Percentiles rank a stretch among this genome's conserved stretches.
phyloP scores from a whole-genome alignment of 2,113 vertebrate species.

The Excalfactoria chinensis region DNA sequence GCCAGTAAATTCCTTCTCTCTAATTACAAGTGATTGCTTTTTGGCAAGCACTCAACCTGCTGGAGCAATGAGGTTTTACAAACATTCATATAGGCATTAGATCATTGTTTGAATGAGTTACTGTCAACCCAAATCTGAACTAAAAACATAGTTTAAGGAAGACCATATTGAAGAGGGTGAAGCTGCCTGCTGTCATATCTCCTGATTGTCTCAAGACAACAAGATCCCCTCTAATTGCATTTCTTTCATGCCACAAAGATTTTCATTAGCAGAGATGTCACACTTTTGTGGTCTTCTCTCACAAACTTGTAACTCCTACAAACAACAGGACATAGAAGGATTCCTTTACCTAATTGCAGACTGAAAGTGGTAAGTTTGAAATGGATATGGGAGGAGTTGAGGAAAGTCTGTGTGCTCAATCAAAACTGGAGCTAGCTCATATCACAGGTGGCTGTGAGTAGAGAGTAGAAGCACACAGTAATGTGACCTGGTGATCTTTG shows the following conservation, averaged over 20 bases:
- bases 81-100: constrained; percentile 71
- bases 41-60: constrained; percentile 61
- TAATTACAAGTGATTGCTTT: constrained; percentile 67
- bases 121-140: constrained; percentile 52
- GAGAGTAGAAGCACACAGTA: rapidly evolving
- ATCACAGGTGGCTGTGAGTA: rapidly evolving
- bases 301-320: background rate
- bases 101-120: constrained; percentile 72
- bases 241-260: background rate
- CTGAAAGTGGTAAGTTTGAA: background rate
- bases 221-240: background rate
- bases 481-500: background rate
- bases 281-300: background rate
- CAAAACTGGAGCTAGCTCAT: background rate
- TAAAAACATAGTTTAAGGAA: constrained; percentile 62
- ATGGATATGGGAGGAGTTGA: background rate
- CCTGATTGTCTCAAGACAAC: background rate
- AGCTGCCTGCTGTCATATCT: constrained; percentile 49
- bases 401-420: rapidly evolving
- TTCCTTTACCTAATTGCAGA: background rate
- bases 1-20: constrained; percentile 48
- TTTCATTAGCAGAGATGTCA: background rate
- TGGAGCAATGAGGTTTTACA: constrained; percentile 69
- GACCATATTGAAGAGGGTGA: constrained; percentile 56
- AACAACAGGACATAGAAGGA: background rate